These are phyloP conservation scores for Synanthedon vespiformis DNA, from an alignment of 2,888 invertebrate genomes.

Conservation along the genomic window DNA sequence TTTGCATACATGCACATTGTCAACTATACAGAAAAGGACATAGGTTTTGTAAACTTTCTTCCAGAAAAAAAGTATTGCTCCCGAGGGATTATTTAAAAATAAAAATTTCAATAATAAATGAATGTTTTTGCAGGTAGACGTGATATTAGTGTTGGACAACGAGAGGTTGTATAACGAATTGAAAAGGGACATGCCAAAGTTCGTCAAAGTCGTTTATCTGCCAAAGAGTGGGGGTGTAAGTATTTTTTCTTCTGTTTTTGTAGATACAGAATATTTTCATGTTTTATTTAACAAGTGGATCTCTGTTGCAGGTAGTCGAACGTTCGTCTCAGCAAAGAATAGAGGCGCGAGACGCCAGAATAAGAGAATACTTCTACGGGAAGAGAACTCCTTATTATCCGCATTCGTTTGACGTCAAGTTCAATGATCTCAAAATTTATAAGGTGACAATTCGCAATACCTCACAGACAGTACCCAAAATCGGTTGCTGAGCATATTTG, in stretches of 20 bases:
- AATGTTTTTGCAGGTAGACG: slow-evolving; percentile 74
- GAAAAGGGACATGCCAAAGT: slow-evolving; percentile 91
- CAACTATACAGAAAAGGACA: too few relatives aligned
- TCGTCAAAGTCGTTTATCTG: slow-evolving; percentile 90
- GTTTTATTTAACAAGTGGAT: slow-evolving; percentile 3
- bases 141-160: slow-evolving; percentile 95
- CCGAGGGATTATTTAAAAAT: too few relatives aligned
- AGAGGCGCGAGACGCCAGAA: slow-evolving; percentile 82
- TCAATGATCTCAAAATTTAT: slow-evolving; percentile 88
- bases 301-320: slow-evolving; percentile 80
- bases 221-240: slow-evolving; percentile 97
- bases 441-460: slow-evolving; percentile 70
- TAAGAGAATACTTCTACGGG: slow-evolving; percentile 97
- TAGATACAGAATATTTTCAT: neutral
- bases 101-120: too few relatives aligned
- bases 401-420: slow-evolving; percentile 94
- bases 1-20: too few relatives aligned
- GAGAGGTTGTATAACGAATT: slow-evolving; percentile 96
- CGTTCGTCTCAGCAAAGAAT: slow-evolving; percentile 77
- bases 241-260: slow-evolving; percentile 11
- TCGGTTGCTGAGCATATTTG: too few relatives aligned
- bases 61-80: too few relatives aligned
- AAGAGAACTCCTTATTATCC: slow-evolving; percentile 85
- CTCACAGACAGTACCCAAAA: too few relatives aligned
- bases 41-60: too few relatives aligned